Evolutionary conservation across 2,888 invertebrate species (phyloP).

Genomic region (Lasioglossum figueresi): DNA sequence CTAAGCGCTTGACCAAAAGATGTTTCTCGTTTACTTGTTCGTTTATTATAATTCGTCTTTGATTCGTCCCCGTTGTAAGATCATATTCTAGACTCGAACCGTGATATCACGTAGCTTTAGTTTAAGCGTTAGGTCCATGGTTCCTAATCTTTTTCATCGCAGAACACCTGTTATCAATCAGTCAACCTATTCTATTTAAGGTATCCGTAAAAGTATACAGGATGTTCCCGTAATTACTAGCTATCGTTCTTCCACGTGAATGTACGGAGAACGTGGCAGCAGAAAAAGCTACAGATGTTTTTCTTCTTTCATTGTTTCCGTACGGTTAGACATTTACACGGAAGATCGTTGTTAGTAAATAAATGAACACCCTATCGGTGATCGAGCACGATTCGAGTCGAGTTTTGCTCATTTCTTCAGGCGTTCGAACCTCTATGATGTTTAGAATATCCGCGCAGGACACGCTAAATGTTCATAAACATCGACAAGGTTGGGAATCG

Average conservation of each 20-base stretch:
- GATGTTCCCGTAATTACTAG: neutral
- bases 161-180: conserved; percentile 9
- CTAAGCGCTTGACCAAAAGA: conserved; percentile 73
- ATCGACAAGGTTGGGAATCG: neutral
- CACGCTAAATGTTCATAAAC: neutral
- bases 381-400: conserved; percentile 6
- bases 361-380: neutral
- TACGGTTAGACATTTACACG: neutral
- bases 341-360: neutral
- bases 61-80: conserved; percentile 26
- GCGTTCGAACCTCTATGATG: neutral
- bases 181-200: conserved; percentile 3
- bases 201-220: neutral
- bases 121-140: conserved; percentile 48
- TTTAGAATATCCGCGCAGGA: neutral
- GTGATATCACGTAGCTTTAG: conserved; percentile 36
- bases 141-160: conserved; percentile 50
- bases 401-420: conserved; percentile 8
- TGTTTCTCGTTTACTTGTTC: conserved; percentile 45
- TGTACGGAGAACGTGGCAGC: neutral
- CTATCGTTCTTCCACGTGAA: neutral
- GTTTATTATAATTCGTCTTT: conserved; percentile 16
- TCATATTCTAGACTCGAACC: conserved; percentile 32
- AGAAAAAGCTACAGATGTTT: neutral
- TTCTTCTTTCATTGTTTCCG: neutral